Percentiles rank a stretch among this genome's conserved stretches.
phyloP scores from a whole-genome alignment of 2,888 invertebrate species.

The Nowickia ferox region DNA sequence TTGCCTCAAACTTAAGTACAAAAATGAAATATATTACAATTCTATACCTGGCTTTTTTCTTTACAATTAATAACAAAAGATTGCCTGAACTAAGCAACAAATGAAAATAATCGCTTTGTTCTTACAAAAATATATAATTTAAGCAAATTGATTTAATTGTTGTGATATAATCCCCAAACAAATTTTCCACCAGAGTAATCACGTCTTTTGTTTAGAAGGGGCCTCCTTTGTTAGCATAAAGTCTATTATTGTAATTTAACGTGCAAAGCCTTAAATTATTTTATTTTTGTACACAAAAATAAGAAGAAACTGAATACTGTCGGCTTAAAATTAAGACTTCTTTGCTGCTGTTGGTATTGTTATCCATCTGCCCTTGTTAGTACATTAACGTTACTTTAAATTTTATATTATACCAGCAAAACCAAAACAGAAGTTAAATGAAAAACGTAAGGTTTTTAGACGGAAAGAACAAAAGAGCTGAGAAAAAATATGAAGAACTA shows the following conservation, averaged over 20 bases:
- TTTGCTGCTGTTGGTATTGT: background rate
- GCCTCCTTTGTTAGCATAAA: background rate
- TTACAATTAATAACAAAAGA: background rate
- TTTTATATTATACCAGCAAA: background rate
- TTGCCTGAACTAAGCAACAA: background rate
- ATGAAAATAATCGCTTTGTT: too few relatives aligned
- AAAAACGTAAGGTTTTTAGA: background rate
- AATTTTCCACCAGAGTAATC: background rate
- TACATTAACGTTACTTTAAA: constrained; percentile 17
- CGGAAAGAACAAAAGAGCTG: background rate
- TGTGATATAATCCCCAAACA: constrained; percentile 34
- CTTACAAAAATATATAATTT: constrained; percentile 5
- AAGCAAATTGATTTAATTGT: constrained; percentile 63
- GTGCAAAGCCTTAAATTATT: constrained; percentile 37
- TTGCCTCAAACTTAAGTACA: too few relatives aligned
- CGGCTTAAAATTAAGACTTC: constrained; percentile 19
- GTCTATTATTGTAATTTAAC: constrained; percentile 23
- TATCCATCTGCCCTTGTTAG: background rate
- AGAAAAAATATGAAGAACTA: too few relatives aligned
- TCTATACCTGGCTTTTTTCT: too few relatives aligned
- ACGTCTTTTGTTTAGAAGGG: background rate
- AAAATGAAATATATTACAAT: too few relatives aligned
- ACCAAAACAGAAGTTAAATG: background rate
- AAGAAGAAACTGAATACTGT: constrained; percentile 12
- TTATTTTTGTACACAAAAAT: constrained; percentile 33